A percentile compares a stretch with the other conserved stretches of the same genome.
phyloP scores from a whole-genome alignment of 2,797 vertebrate species.

The Dipus sagitta region DNA sequence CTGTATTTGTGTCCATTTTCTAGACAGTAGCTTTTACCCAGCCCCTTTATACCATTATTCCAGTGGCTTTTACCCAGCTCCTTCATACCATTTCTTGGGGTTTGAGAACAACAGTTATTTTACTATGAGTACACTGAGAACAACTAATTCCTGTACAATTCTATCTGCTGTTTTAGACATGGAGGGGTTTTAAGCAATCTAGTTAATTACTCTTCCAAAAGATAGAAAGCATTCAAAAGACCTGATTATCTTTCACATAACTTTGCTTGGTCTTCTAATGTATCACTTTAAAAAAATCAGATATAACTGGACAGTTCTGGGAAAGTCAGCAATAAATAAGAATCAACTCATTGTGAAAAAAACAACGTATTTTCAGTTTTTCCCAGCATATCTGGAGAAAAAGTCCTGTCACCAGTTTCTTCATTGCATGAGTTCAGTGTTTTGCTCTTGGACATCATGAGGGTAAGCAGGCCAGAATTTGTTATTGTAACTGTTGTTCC shows the following conservation, averaged over 20 bases:
- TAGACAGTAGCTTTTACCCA: conserved; percentile 84
- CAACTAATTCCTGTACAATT: conserved; percentile 66
- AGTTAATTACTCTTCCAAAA: conserved; percentile 50
- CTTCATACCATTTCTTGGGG: conserved; percentile 73
- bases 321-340: conserved; percentile 33
- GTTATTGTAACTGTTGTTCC: conserved; percentile 56
- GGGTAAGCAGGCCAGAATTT: conserved; percentile 67
- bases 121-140: conserved; percentile 70
- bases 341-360: conserved; percentile 42
- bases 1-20: conserved; percentile 82
- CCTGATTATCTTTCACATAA: conserved; percentile 47
- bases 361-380: background rate
- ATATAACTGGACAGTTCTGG: conserved; percentile 44
- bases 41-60: conserved; percentile 77
- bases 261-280: conserved; percentile 58
- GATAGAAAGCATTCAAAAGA: conserved; percentile 53
- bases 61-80: conserved; percentile 83
- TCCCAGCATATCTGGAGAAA: conserved; percentile 62
- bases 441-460: conserved; percentile 79
- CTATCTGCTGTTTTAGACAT: conserved; percentile 68
- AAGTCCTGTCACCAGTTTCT: conserved; percentile 73
- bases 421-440: conserved; percentile 82
- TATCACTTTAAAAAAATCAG: conserved; percentile 55
- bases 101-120: conserved; percentile 83
- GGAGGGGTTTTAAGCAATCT: conserved; percentile 43